Evolutionary conservation across 2,113 vertebrate species (phyloP), one percentile per base, ranked within the genome.

Genomic region (Cochlearius cochlearius): DNA sequence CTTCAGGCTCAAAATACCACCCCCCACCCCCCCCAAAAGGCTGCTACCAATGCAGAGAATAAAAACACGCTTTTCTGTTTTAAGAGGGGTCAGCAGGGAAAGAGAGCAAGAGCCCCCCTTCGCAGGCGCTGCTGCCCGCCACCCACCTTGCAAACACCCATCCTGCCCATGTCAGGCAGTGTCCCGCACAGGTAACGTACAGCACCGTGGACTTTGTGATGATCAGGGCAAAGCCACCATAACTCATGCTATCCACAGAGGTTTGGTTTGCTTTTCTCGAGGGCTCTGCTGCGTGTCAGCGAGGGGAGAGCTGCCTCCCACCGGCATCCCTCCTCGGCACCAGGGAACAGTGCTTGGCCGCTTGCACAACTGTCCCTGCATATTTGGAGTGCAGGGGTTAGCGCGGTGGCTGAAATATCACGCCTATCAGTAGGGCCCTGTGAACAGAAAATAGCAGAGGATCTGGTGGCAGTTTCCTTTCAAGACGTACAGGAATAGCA

Each of bases 391-490:
- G 2, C 2, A 3, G 94, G 92, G 39, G 84, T 93, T 96, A 92
- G 87, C 1, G 0, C 3, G 1, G 82, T 81, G 95, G 78, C 93
- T 97, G 97, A 97, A 97, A 97, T 97, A 95, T 96, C 93, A 97
- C 1, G 94, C 97, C 97, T 91, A 92, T 93, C 93, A 85, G 96
- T 86, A 92, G 55, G 80, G 94, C 87, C 82, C 91, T 86, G 79
- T 39, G 82, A 92, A 97, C 85, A 97, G 94, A 97, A 97, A 97
- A 97, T 97, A 98, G 94, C 97, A 96, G 89, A 97, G 97, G 96
- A 97, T 98, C 97, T 97, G 91, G 89, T 97, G 94, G 97, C 97
- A 97, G 97, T 74, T 95, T 97, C 97, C 96, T 97, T 96, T 97
- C 96, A 98, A 97, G 97, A 97, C 64, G 3, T 94, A 96, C 96